Conservation (phyloP, 2,888 invertebrate genomes). For the Zaprionus obscuricornis region DNA sequence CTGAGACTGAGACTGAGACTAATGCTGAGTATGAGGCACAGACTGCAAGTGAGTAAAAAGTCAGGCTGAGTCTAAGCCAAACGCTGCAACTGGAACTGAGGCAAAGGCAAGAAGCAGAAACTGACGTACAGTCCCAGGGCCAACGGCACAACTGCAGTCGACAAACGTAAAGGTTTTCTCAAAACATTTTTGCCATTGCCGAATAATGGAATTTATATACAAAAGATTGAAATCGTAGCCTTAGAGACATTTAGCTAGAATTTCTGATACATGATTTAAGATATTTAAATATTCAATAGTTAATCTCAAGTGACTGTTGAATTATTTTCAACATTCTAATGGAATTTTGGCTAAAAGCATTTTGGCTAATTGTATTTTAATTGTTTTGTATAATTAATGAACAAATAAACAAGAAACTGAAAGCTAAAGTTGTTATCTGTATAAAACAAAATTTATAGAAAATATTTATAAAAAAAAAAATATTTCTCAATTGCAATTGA, state of each 20-base stretch:
- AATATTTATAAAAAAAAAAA: neutral
- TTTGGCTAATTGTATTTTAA: slow-evolving; percentile 32
- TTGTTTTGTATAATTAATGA: no score
- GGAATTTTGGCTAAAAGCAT: slow-evolving; percentile 1
- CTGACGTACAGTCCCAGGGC: no score
- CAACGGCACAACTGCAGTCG: slow-evolving; percentile 22
- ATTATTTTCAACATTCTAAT: neutral
- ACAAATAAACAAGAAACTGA: neutral
- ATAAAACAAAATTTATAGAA: neutral
- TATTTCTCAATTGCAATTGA: neutral
- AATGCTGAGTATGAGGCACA: no score
- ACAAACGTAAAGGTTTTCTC: slow-evolving; percentile 13
- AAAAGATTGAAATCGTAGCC: slow-evolving; percentile 16
- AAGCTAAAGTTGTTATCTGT: neutral
- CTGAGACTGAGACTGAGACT: no score
- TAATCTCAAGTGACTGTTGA: neutral
- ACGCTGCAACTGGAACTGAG: no score
- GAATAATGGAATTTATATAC: slow-evolving; percentile 27
- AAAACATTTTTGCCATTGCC: no score
- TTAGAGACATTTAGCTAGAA: neutral
- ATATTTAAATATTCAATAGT: no score
- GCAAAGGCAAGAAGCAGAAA: no score
- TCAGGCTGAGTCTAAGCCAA: no score
- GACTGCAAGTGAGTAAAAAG: no score
- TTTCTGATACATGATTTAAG: neutral